Base-by-base conservation (phyloP, 1,140 invertebrate species). In the Plectrocnemia conspersa region DNA sequence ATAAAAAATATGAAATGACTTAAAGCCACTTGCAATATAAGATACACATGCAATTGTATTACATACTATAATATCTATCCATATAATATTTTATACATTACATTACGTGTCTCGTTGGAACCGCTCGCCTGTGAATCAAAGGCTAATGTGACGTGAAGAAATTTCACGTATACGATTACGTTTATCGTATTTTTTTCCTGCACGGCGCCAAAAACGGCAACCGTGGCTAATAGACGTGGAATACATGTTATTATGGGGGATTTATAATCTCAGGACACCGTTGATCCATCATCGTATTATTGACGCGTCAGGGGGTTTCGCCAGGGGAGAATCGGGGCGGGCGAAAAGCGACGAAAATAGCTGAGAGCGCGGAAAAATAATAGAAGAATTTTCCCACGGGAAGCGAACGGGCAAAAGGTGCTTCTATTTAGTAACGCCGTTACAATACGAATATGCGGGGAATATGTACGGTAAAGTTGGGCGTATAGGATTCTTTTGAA, bases 71-170 rank as follows among this genome's bases (percentile, higher is more conserved):
- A n/a, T n/a, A n/a, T n/a, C n/a, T n/a, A n/a, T n/a, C n/a, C n/a
- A n/a, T n/a, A n/a, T n/a, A n/a, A n/a, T n/a, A n/a, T n/a, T n/a
- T n/a, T n/a, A n/a, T n/a, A n/a, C n/a, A n/a, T n/a, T n/a, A n/a
- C n/a, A n/a, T n/a, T 40, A 3, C 2, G 3, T 25, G 29, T 27
- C 19, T 45, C 23, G 42, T 16, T 6, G 11, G 47, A 50, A n/a
- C 24, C 47, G 47, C 38, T 50, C 47, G 21, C 23, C 15, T 27
- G 47, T 24, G 18, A 13, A 21, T 23, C 23, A 21, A 50, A 50
- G 33, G 47, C 47, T 50, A 50, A 50, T 50, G 47, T 50, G 18
- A 50, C 47, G 47, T 50, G 47, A 50, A 50, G 40, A 47, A 50
- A 50, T 50, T 50, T n/a, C 44, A 29, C 24, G 33, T 47, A 47